These are phyloP conservation scores for Steromphala cineraria DNA, from an alignment of 2,888 invertebrate species.

Conservation along the genomic window DNA sequence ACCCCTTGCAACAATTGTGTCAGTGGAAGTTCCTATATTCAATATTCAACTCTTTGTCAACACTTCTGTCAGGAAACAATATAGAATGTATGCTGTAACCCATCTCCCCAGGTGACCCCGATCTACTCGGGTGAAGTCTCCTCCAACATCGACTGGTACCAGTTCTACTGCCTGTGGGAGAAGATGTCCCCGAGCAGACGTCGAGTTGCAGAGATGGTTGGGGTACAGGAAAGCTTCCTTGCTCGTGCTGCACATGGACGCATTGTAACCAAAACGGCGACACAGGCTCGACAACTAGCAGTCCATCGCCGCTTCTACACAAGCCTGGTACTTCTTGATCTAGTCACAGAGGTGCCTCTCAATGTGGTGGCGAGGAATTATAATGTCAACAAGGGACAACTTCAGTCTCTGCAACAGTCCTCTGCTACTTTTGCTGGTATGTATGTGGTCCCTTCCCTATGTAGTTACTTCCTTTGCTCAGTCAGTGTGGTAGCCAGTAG, in stretches of 20 bases:
- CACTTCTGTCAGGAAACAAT: too few relatives aligned
- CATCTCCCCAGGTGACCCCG: constrained; percentile 84
- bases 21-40: too few relatives aligned
- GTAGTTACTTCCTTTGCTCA: too few relatives aligned
- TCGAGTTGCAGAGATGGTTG: constrained; percentile 90
- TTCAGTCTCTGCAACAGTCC: constrained; percentile 95
- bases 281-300: constrained; percentile 53
- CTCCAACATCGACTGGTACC: constrained; percentile 82
- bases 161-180: constrained; percentile 86
- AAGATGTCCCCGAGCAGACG: constrained; percentile 86
- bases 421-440: constrained; percentile 94
- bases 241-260: constrained; percentile 77
- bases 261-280: constrained; percentile 52
- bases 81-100: too few relatives aligned
- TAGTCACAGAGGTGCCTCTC: constrained; percentile 90
- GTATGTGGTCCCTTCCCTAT: too few relatives aligned
- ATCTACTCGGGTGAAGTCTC: constrained; percentile 89
- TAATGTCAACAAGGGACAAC: constrained; percentile 89
- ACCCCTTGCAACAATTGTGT: too few relatives aligned
- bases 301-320: constrained; percentile 78
- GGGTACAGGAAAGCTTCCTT: constrained; percentile 90
- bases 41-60: too few relatives aligned
- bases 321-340: constrained; percentile 91
- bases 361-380: constrained; percentile 88
- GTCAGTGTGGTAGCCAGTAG: too few relatives aligned